Conservation (phyloP, 2,888 invertebrate genomes). For the Ormyrus rosae region DNA sequence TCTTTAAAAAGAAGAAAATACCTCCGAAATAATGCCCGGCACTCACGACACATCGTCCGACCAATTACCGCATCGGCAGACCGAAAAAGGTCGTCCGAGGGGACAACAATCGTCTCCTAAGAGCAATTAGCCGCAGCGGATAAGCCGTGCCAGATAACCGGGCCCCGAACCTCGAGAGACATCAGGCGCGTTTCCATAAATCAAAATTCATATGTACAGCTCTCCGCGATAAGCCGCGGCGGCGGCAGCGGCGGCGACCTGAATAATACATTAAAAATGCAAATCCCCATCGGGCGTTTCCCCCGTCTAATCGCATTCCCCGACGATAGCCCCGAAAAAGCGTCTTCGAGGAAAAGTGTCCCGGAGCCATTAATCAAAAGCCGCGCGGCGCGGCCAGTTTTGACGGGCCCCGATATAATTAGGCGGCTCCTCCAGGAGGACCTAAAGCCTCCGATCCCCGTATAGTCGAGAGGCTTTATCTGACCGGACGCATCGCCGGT, state of each 20-base stretch:
- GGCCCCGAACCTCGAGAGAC: too few species aligned
- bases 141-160: not conserved
- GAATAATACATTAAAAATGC: conserved; percentile 49
- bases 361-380: conserved; percentile 56
- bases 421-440: conserved; percentile 57
- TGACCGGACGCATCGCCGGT: not conserved
- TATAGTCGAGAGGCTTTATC: too few species aligned
- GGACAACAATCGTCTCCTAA: too few species aligned
- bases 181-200: conserved; percentile 43
- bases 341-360: conserved; percentile 38
- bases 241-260: not conserved
- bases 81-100: too few species aligned
- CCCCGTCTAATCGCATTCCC: conserved; percentile 42
- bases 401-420: conserved; percentile 61
- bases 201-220: conserved; percentile 35
- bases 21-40: too few species aligned
- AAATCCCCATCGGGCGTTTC: conserved; percentile 23
- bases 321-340: conserved; percentile 25
- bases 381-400: conserved; percentile 58
- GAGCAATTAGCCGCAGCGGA: conserved; percentile 29
- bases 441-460: too few species aligned
- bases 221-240: conserved; percentile 20
- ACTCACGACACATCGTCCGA: too few species aligned
- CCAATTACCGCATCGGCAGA: too few species aligned
- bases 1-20: too few species aligned